These are phyloP conservation scores for Dolichomitus sp. DNA, from an alignment of 2,888 invertebrate species.

Conservation along the genomic window DNA sequence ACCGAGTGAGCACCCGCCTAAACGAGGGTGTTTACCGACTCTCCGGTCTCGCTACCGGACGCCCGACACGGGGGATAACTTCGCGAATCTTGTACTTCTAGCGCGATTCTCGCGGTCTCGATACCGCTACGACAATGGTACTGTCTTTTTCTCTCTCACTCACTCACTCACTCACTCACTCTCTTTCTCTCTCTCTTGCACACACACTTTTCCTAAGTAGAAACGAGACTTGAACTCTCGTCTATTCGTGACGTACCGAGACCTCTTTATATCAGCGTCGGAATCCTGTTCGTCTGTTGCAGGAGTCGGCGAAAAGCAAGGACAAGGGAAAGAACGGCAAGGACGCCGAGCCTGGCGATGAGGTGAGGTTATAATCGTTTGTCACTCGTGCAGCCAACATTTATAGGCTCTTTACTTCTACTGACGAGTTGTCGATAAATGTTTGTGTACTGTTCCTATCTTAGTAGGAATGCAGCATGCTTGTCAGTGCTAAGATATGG, in stretches of 20 bases:
- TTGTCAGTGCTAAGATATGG: background rate
- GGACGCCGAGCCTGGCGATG: slow-evolving; percentile 83
- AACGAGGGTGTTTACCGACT: slow-evolving; percentile 52
- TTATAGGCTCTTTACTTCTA: background rate
- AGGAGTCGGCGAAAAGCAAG: slow-evolving; percentile 84
- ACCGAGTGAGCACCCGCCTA: slow-evolving; percentile 53
- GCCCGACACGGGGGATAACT: slow-evolving; percentile 50
- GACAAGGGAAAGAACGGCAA: slow-evolving; percentile 85
- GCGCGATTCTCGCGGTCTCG: slow-evolving; percentile 63
- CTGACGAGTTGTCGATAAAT: background rate
- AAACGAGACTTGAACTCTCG: slow-evolving; percentile 24
- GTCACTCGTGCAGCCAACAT: slow-evolving; percentile 48
- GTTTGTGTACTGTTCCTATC: slow-evolving; percentile 13
- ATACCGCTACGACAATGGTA: slow-evolving; percentile 76
- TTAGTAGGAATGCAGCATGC: background rate
- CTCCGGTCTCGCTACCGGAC: slow-evolving; percentile 59
- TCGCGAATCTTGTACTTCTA: slow-evolving; percentile 59
- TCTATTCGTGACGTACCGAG: background rate
- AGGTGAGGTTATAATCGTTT: slow-evolving; percentile 84
- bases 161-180: slow-evolving; percentile 44
- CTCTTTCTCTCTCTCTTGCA: slow-evolving; percentile 60
- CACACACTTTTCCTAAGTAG: background rate
- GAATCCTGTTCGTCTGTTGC: slow-evolving; percentile 73
- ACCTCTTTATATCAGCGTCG: slow-evolving; percentile 28
- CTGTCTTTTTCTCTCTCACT: slow-evolving; percentile 63